phyloP scores from a whole-genome alignment of 2,113 vertebrate species.

The Gallinago media region DNA sequence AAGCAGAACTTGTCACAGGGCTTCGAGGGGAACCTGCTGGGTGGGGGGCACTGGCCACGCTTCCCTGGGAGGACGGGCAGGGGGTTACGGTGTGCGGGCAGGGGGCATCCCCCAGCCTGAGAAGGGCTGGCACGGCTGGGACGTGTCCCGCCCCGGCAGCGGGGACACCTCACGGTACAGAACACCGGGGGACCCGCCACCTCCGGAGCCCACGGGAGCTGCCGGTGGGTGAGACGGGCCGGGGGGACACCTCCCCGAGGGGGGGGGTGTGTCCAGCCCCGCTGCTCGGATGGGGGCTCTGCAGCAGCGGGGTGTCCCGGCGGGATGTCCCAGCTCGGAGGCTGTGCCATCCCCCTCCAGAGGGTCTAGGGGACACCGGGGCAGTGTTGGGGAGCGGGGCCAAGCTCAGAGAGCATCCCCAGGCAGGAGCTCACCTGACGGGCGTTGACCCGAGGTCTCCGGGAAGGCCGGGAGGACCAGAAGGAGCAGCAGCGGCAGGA shows the following conservation, averaged over 20 bases:
- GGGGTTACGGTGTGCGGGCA: background rate
- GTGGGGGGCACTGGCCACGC: accelerated
- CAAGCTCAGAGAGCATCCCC: background rate
- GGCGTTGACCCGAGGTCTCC: too few relatives aligned
- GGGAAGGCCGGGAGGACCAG: background rate
- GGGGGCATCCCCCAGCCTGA: too few relatives aligned
- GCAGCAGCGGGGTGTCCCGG: background rate
- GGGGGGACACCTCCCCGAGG: background rate
- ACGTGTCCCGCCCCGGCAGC: background rate
- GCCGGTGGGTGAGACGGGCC: background rate
- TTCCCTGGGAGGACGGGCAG: background rate
- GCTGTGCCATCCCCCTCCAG: background rate
- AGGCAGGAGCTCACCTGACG: background rate
- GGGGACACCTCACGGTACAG: background rate
- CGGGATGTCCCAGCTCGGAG: background rate
- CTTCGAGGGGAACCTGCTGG: accelerated
- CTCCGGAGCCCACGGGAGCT: background rate
- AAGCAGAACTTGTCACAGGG: background rate
- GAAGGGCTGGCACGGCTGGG: background rate
- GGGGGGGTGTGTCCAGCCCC: background rate
- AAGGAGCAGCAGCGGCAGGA: background rate
- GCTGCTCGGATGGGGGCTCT: background rate
- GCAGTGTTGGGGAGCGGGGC: background rate
- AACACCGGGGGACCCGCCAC: background rate
- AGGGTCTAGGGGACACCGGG: background rate